Conservation (phyloP, 2,888 invertebrate genomes). For the Amorpha juglandis region DNA sequence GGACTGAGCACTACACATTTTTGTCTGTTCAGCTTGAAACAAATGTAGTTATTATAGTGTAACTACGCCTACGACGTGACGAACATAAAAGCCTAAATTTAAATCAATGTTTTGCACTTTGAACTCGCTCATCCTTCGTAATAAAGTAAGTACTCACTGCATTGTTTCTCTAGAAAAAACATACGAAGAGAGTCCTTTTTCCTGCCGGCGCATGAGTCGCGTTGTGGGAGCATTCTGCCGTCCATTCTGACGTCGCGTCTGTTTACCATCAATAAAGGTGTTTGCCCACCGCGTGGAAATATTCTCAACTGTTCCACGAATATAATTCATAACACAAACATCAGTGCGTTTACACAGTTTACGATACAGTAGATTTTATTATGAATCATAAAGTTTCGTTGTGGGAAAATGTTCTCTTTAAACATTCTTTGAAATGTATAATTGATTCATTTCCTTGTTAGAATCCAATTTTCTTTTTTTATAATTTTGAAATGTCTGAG, state of each 20-base stretch:
- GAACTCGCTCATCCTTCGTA: no score
- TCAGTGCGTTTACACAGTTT: conserved; percentile 5
- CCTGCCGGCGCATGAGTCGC: conserved; percentile 4
- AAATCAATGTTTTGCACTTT: no score
- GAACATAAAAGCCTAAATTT: no score
- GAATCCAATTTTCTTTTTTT: neutral
- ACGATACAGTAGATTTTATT: conserved; percentile 18
- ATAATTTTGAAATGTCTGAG: no score
- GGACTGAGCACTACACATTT: no score
- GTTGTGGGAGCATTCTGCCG: neutral
- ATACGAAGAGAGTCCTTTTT: conserved; percentile 5
- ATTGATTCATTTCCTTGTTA: neutral
- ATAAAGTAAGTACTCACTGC: no score
- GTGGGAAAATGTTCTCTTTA: conserved; percentile 1
- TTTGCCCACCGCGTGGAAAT: conserved; percentile 14
- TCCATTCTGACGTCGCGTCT: conserved; percentile 12
- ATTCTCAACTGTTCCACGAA: conserved; percentile 7
- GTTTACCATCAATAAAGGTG: conserved; percentile 19
- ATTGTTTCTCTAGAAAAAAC: neutral
- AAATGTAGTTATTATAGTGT: no score
- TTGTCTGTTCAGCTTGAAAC: no score
- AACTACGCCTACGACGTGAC: no score
- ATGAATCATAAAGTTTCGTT: conserved; percentile 8
- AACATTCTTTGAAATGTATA: neutral
- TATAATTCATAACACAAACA: conserved; percentile 22